Evolutionary conservation across 1,140 invertebrate species (phyloP).

Genomic region (Plodia interpunctella): DNA sequence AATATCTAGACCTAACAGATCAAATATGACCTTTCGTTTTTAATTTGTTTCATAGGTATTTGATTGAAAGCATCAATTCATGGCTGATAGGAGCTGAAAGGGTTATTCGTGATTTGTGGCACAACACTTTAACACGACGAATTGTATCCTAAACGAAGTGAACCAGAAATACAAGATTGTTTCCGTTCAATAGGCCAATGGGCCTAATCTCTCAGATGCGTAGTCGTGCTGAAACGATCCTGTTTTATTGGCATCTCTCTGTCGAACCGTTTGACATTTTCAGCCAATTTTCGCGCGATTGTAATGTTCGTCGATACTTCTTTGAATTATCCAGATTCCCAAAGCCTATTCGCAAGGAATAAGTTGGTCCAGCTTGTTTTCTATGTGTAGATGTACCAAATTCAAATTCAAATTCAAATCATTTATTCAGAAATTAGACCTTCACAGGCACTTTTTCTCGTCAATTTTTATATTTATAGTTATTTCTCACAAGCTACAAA

Average conservation of each 20-base stretch:
- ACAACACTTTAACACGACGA: conserved; percentile 43
- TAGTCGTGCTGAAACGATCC: conserved; percentile 67
- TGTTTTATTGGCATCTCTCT: conserved; percentile 69
- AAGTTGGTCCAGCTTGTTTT: too few species aligned
- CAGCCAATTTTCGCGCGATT: conserved; percentile 23
- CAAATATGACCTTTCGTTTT: too few species aligned
- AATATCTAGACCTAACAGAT: too few species aligned
- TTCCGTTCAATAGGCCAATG: conserved; percentile 72
- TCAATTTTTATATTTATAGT: too few species aligned
- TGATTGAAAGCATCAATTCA: neutral
- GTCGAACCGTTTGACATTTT: conserved; percentile 54
- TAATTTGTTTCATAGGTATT: too few species aligned
- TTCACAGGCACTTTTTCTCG: too few species aligned
- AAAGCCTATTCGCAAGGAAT: neutral
- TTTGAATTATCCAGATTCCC: conserved; percentile 10
- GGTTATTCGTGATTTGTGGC: conserved; percentile 22
- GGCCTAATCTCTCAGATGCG: conserved; percentile 67
- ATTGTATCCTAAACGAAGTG: conserved; percentile 50
- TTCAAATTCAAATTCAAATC: too few species aligned
- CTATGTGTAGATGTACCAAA: too few species aligned
- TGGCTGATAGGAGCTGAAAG: conserved; percentile 3
- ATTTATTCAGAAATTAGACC: too few species aligned
- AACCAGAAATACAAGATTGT: conserved; percentile 71
- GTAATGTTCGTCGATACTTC: conserved; percentile 25
- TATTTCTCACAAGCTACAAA: too few species aligned